These are phyloP conservation scores for Mormyrus proboscirostris DNA, from an alignment of 2,797 vertebrate species.

Conservation along the genomic window DNA sequence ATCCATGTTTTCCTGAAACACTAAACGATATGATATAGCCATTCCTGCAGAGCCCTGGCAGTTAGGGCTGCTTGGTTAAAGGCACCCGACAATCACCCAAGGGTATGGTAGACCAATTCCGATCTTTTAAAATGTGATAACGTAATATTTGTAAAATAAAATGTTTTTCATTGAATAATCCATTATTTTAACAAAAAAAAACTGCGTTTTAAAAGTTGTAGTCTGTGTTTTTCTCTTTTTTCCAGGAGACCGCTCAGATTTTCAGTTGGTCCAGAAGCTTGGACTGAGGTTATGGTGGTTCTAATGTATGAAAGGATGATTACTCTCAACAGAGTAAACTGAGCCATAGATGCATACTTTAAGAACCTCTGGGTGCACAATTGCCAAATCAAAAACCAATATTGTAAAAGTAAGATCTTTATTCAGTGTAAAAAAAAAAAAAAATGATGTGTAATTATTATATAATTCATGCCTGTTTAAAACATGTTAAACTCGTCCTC, in stretches of 20 bases:
- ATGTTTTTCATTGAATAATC: slow-evolving; percentile 7
- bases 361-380: slow-evolving; percentile 9
- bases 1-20: background rate
- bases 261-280: background rate
- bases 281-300: background rate
- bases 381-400: background rate
- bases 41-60: background rate
- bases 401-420: slow-evolving; percentile 3
- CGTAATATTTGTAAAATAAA: background rate
- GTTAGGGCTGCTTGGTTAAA: background rate
- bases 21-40: background rate
- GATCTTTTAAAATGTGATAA: slow-evolving; percentile 1
- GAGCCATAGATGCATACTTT: slow-evolving; percentile 10
- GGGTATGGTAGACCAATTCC: background rate
- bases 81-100: background rate
- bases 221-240: background rate
- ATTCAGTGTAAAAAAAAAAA: background rate
- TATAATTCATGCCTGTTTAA: slow-evolving; percentile 24
- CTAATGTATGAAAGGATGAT: background rate
- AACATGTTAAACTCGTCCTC: slow-evolving; percentile 16
- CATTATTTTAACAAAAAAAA: slow-evolving; percentile 8
- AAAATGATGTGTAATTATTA: background rate
- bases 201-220: background rate
- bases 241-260: background rate
- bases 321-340: background rate